Evolutionary conservation across 2,797 vertebrate species (phyloP), one percentile per base, ranked within the genome.

Genomic region (Notolabrus celidotus): DNA sequence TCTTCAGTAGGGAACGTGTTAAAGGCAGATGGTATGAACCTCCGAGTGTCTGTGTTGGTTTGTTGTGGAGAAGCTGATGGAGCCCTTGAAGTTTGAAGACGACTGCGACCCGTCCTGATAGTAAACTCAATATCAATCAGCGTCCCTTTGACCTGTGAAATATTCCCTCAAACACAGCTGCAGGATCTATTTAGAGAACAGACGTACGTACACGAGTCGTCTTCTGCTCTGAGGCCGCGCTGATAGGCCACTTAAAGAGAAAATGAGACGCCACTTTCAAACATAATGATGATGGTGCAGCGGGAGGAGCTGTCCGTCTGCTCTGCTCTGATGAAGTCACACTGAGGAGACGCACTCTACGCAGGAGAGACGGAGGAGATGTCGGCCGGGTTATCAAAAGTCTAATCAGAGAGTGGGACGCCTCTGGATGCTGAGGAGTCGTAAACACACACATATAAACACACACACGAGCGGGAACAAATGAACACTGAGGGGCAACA

Each of bases 171-270:
- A 57, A 16, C 53, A 63, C 27, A 34, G 61, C 74, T 74, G 20
- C 20, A 51, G 55, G 49, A 60, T 57, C 34, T 34, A 22, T 68
- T 61, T 39, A 33, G 51, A 59, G 60, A 31, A 62, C 63, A 49
- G 20, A 41, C 9, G 2, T 16, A 41, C 9, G 2, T 16, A 61
- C 49, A 20, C 61, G 49, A 67, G 78, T 62, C 59, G 47, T 49
- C 10, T 47, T 25, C 38, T 25, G 62, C 38, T 67, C 50, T 51
- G 65, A 79, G 63, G 68, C 67, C 56, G 57, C 54, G 22, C 65
- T 86, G 85, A 92, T 89, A 79, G 84, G 84, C 82, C 89, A 85
- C 89, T 91, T 84, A 58, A 60, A 68, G 74, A 65, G 75, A 77
- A 87, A 90, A 92, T 81, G 83, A 89, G 81, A 45, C 20, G 17